Evolutionary conservation across 2,797 vertebrate genomes (phyloP).

Genomic region (Sus cebifrons): DNA sequence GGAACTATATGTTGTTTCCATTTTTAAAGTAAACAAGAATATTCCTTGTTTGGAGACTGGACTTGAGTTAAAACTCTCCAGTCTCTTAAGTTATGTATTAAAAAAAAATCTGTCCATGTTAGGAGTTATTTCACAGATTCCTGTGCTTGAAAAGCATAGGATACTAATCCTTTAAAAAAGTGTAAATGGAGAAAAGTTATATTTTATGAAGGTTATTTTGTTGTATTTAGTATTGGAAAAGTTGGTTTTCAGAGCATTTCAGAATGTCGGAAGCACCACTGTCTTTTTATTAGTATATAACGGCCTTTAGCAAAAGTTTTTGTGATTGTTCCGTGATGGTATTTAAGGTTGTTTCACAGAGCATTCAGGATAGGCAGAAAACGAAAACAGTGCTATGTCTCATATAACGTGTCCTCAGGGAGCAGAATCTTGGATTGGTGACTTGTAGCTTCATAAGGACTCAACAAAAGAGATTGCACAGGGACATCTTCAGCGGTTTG

Average conservation of each 20-base stretch:
- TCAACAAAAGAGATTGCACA: conserved; percentile 91
- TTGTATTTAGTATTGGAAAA: conserved; percentile 97
- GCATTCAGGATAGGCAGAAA: conserved; percentile 92
- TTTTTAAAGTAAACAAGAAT: conserved; percentile 94
- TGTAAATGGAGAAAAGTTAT: conserved; percentile 97
- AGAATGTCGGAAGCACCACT: conserved; percentile 96
- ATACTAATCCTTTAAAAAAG: conserved; percentile 94
- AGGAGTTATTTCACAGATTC: conserved; percentile 93
- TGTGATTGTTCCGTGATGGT: conserved; percentile 93
- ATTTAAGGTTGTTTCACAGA: conserved; percentile 93
- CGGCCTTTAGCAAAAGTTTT: conserved; percentile 95
- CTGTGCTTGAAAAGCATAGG: conserved; percentile 94
- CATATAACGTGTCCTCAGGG: conserved; percentile 93
- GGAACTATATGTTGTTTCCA: conserved; percentile 94
- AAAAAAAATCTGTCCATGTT: conserved; percentile 94
- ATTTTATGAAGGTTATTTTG: conserved; percentile 98
- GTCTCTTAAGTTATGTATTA: conserved; percentile 95
- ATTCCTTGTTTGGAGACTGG: conserved; percentile 94
- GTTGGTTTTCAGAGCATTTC: conserved; percentile 97
- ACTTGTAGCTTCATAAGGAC: conserved; percentile 93
- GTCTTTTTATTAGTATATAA: conserved; percentile 95
- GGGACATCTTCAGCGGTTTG: conserved; percentile 87
- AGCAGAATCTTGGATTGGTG: conserved; percentile 92
- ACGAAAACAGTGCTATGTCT: conserved; percentile 90
- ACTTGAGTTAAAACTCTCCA: conserved; percentile 99